Evolutionary conservation across 2,888 invertebrate species (phyloP), one percentile per base, ranked within the genome.

Genomic region (Erannis defoliaria): DNA sequence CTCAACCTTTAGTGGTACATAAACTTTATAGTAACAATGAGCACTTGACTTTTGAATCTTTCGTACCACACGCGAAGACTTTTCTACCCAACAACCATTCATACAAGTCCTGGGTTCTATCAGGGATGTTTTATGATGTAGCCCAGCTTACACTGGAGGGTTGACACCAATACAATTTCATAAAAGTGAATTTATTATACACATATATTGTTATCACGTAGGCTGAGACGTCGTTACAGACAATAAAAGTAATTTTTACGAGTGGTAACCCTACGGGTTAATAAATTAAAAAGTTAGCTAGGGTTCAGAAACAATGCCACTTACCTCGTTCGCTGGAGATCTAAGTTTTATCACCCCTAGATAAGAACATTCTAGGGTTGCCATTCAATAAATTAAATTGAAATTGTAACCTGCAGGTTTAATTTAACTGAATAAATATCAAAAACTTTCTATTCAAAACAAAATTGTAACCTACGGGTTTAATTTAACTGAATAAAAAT

Each of bases 161-260:
- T 57, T 67, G 63, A 65, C 58, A 64, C 60, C 71, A 68, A 70
- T 74, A 72, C 75, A 77, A 74, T 80, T 77, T 75, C 66, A 77
- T 78, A 79, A 81, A 82, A 78, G 80, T 86, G 85, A 90, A 85
- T 88, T 71, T 91, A 91, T 89, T 84, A 76, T 81, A 74, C 74
- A 75, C 81, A 86, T 85, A 86, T 85, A 91, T 91, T 89, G 90
- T 92, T 91, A 89, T 89, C 91, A 91, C 88, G 90, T 90, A 92
- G 91, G 92, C 91, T 77, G 88, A 90, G 86, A 88, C 84, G 92
- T 91, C 92, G 90, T 92, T 90, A 90, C 88, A 83, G 86, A 93
- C 90, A 91, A 92, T 91, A 92, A 92, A 93, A 89, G 90, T 92
- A 91, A 91, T 92, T 93, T 92, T 93, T 92, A 93, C 86, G 89